Evolutionary conservation across 2,797 vertebrate genomes (phyloP), one percentile per base, ranked within the genome.

Genomic region (Propithecus perrieri): DNA sequence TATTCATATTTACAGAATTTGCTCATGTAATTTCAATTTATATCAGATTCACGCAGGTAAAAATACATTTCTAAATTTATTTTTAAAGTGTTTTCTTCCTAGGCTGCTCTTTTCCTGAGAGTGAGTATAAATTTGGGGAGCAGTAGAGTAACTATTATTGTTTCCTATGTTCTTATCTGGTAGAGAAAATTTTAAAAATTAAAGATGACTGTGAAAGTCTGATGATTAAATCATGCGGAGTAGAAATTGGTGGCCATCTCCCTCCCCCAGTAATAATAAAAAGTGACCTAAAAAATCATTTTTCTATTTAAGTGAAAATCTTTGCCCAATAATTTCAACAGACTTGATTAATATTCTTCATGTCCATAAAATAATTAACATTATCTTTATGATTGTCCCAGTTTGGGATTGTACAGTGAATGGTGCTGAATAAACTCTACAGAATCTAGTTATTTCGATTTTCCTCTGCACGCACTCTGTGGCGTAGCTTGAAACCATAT

Each of bases 301-400:
- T 94, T 95, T 59, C 12, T 67, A 69, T 55, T 11, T 50, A 83
- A 87, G 41, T 93, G 59, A 89, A 63, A 61, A 65, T 83, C 7
- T 7, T 57, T 26, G 5, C 46, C 53, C 43, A 61, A n/a, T 9
- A 26, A 10, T 50, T 83, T 10, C 35, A 71, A 22, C 53, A 46
- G 50, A 41, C 11, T 69, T 88, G 55, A 75, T 67, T 12, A 26
- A 14, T 67, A 35, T 35, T 80, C 59, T 95, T 41, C 33, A 28
- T 5, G 71, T 38, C 30, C 35, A 20, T 61, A 18, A 80, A 79
- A 38, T 67, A 85, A 28, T 63, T 67, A 46, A 38, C 4, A 4
- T 63, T 80, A 72, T 71, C 53, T 57, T 57, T 71, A 65, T 35
- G 13, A 30, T 63, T 35, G 9, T 14, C 17, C 43, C 18, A 15